Evolutionary conservation across 2,888 invertebrate species (phyloP), one percentile per base, ranked within the genome.

Genomic region (Macrosoma leucophasiata): DNA sequence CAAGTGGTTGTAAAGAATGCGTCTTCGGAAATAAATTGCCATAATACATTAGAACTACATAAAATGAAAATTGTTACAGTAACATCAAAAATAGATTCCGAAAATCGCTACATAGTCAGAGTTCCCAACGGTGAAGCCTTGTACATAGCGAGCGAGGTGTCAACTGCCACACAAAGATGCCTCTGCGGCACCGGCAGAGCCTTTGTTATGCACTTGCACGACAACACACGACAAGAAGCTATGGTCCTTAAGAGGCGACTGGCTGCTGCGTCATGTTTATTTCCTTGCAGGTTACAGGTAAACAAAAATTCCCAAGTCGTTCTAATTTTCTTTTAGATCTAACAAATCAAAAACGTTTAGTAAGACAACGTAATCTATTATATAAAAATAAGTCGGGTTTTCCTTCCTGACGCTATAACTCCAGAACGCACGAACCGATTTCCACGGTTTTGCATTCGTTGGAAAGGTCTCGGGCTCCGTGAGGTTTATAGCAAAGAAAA

Each of bases 161-260:
- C 92, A 0, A 82, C 78, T 1, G 65, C 84, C 1, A 86, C 84
- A 4, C 86, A 89, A 57, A 76, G 95, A 29, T 87, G 90, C 40
- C 78, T 91, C 28, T 93, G 92, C 63, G 94, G 94, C 3, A 86
- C 89, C 0, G 85, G 87, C 0, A 85, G 95, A 12, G 88, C 91
- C 0, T 94, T 95, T 67, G 85, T 86, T 41, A 90, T 97, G 86
- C 91, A 90, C 54, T 75, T 97, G 1, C 87, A 92, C 41, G 96
- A 97, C 69, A 91, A 89, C 62, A 89, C 90, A n/a, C 89, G 92
- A 43, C 92, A 93, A 57, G 94, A 94, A 65, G 93, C 94, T 0
- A 86, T 96, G 61, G 87, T 91, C 37, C 79, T 97, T 24, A 72
- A 84, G 39, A 84, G 94, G 44, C 86, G 91, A 24, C 76, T 94